phyloP scores from a whole-genome alignment of 2,113 vertebrate genomes.

The Chaenocephalus aceratus region DNA sequence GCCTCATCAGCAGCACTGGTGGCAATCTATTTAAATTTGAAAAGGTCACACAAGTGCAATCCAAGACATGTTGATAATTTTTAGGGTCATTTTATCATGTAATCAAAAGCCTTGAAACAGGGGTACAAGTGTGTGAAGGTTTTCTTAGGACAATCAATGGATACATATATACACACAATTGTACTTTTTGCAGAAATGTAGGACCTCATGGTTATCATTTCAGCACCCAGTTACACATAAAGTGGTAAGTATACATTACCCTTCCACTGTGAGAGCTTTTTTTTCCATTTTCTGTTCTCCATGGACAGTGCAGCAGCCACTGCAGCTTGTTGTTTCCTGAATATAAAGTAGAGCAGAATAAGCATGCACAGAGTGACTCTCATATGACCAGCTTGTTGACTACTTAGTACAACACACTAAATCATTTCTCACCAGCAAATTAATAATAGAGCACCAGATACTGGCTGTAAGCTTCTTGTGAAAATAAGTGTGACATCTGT shows the following conservation, averaged over 20 bases:
- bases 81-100: neutral
- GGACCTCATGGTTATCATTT: neutral
- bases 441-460: conserved; percentile 3
- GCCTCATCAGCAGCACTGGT: too few relatives aligned
- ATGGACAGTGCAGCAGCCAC: conserved; percentile 26
- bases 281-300: neutral
- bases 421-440: conserved; percentile 35
- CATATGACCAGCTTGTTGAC: conserved; percentile 40
- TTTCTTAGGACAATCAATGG: neutral
- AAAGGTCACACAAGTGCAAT: conserved; percentile 17
- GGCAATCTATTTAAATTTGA: neutral
- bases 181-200: neutral
- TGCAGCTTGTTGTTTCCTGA: conserved; percentile 54
- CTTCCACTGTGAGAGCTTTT: neutral
- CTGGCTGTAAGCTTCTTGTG: neutral
- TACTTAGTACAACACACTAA: conserved; percentile 10
- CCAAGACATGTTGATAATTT: neutral
- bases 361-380: conserved; percentile 23
- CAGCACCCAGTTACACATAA: neutral
- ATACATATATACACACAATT: neutral
- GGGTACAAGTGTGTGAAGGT: neutral
- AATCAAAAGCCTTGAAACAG: neutral
- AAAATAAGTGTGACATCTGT: conserved; percentile 14
- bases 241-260: neutral
- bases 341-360: conserved; percentile 42